These are phyloP conservation scores for Sebastes nivosus DNA, from an alignment of 2,797 vertebrate genomes.

Conservation along the genomic window DNA sequence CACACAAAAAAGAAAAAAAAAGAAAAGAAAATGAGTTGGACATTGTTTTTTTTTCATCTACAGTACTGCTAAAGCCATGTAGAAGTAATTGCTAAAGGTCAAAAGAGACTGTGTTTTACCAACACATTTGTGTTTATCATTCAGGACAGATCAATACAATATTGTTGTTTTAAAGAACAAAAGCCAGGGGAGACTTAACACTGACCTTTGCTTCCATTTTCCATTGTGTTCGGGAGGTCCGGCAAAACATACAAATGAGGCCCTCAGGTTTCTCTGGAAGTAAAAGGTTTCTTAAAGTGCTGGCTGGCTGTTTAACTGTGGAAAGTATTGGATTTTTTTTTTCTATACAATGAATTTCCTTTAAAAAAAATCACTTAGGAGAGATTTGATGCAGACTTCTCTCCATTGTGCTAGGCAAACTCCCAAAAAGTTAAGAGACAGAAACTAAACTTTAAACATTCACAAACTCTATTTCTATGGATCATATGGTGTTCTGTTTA, in stretches of 20 bases:
- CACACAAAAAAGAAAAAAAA: background rate
- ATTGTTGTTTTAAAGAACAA: slow-evolving; percentile 87
- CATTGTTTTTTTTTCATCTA: slow-evolving; percentile 34
- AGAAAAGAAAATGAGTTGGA: slow-evolving; percentile 41
- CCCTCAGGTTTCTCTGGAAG: slow-evolving; percentile 54
- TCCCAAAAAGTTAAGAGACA: background rate
- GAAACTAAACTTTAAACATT: background rate
- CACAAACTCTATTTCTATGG: background rate
- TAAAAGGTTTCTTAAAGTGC: slow-evolving; percentile 33
- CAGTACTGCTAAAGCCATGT: slow-evolving; percentile 77
- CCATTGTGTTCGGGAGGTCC: slow-evolving; percentile 82
- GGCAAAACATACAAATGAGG: slow-evolving; percentile 89
- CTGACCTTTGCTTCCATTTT: slow-evolving; percentile 93
- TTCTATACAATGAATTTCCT: background rate
- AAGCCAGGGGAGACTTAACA: slow-evolving; percentile 89
- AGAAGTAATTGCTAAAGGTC: slow-evolving; percentile 90
- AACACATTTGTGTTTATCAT: slow-evolving; percentile 92
- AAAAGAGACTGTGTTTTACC: slow-evolving; percentile 88
- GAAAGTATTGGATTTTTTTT: background rate
- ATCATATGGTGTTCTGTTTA: background rate
- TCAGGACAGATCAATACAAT: slow-evolving; percentile 93
- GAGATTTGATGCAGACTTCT: background rate
- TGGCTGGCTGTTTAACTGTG: slow-evolving; percentile 15
- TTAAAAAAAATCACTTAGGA: background rate
- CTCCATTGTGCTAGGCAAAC: background rate